Evolutionary conservation across 2,797 vertebrate genomes (phyloP).

Genomic region (Pseudomugil tenellus): DNA sequence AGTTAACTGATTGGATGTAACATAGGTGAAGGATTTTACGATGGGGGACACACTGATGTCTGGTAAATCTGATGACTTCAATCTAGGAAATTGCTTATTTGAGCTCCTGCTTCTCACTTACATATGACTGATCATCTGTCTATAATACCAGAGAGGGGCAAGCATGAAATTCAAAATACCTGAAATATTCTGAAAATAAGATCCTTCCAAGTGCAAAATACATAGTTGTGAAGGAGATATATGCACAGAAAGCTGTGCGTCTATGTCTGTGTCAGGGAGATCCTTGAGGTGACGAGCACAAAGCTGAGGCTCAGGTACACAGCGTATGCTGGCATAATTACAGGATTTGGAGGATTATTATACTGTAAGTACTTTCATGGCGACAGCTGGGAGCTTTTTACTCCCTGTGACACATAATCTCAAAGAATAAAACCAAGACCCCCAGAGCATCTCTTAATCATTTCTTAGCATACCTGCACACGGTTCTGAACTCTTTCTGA

Average conservation of each 20-base stretch:
- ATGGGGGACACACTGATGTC: conserved; percentile 22
- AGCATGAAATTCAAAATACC: conserved; percentile 77
- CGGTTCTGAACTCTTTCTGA: conserved; percentile 75
- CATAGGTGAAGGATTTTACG: conserved; percentile 35
- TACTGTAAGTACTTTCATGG: conserved; percentile 84
- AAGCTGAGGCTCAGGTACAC: conserved; percentile 83
- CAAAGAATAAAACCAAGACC: conserved; percentile 82
- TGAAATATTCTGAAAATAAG: conserved; percentile 78
- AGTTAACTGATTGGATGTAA: conserved; percentile 25
- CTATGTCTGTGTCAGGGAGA: conserved; percentile 74
- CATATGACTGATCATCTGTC: conserved; percentile 73
- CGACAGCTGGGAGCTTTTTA: conserved; percentile 85
- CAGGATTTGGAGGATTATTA: conserved; percentile 86
- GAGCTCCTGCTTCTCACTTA: conserved; percentile 58
- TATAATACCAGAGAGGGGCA: conserved; percentile 67
- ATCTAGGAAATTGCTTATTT: conserved; percentile 60
- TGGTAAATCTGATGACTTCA: conserved; percentile 51
- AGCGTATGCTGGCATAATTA: conserved; percentile 86
- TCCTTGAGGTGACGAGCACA: conserved; percentile 82
- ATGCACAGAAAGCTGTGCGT: conserved; percentile 69
- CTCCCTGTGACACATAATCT: conserved; percentile 84
- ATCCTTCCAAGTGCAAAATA: conserved; percentile 76
- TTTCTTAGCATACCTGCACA: conserved; percentile 83
- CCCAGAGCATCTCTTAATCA: conserved; percentile 82
- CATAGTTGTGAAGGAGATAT: conserved; percentile 68